A percentile compares a stretch with the other conserved stretches of the same genome.
Conservation (phyloP, 64 coral and sea anemone genomes). For the Montipora foliosa region DNA sequence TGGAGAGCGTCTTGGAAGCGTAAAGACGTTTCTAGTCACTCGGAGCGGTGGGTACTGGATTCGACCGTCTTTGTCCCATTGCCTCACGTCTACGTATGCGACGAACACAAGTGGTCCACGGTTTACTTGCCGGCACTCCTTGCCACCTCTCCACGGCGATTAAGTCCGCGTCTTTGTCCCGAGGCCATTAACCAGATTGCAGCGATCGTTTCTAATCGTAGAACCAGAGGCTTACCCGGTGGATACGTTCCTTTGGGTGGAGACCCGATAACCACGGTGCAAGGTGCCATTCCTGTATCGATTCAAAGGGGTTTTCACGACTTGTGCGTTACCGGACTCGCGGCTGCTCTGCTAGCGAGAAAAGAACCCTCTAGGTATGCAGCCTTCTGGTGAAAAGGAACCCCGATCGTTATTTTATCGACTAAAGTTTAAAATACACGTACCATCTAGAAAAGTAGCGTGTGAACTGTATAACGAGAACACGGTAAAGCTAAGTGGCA, state of each 20-base stretch:
- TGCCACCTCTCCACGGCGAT: not conserved
- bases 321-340: not conserved
- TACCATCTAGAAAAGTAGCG: not conserved
- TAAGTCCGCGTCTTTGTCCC: not conserved
- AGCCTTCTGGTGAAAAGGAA: not conserved
- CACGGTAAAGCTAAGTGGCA: not conserved
- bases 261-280: not conserved
- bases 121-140: not conserved
- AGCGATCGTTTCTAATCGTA: not conserved
- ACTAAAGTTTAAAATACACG: not conserved
- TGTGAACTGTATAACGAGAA: not conserved
- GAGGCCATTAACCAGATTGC: not conserved
- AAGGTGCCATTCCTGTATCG: not conserved
- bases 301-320: not conserved
- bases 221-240: not conserved
- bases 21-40: not conserved
- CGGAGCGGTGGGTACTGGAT: not conserved
- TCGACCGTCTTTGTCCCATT: not conserved
- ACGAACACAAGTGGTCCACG: not conserved
- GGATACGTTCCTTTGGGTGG: not conserved
- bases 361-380: not conserved
- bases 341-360: not conserved
- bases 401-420: not conserved
- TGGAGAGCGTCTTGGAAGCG: not conserved
- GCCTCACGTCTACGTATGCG: not conserved